phyloP scores from a whole-genome alignment of 2,888 invertebrate species.

The Euzophera pinguis region DNA sequence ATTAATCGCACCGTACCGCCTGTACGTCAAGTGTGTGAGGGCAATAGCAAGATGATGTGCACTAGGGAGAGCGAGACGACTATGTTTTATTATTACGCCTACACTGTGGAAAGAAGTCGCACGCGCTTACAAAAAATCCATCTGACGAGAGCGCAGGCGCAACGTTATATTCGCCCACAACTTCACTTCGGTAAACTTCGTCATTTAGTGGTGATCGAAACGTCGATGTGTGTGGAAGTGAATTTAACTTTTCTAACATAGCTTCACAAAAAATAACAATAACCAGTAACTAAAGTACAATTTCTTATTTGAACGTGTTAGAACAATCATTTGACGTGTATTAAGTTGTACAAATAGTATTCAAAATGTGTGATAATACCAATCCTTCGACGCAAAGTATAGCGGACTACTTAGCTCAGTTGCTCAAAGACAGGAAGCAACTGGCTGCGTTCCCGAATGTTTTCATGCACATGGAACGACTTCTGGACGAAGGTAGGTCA shows the following conservation, averaged over 20 bases:
- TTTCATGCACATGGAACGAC: constrained; percentile 99
- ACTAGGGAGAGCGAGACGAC: constrained; percentile 52
- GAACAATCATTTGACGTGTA: constrained; percentile 69
- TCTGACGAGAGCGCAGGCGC: constrained; percentile 70
- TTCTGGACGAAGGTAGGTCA: constrained; percentile 97
- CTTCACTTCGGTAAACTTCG: constrained; percentile 76
- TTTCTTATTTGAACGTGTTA: constrained; percentile 64
- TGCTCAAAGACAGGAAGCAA: constrained; percentile 99
- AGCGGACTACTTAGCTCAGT: constrained; percentile 99
- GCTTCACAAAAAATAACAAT: constrained; percentile 75
- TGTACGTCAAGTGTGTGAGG: constrained; percentile 35
- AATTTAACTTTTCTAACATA: constrained; percentile 78
- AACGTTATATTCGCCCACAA: constrained; percentile 76
- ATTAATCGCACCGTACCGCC: constrained; percentile 37
- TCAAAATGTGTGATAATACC: constrained; percentile 79
- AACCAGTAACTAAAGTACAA: constrained; percentile 75
- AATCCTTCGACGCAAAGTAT: constrained; percentile 94
- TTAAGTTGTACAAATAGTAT: constrained; percentile 60
- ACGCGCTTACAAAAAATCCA: constrained; percentile 73
- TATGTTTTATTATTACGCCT: constrained; percentile 69
- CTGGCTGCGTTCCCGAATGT: constrained; percentile 99
- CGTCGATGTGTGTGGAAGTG: constrained; percentile 78
- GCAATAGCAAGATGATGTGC: constrained; percentile 28
- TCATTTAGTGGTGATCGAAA: constrained; percentile 77
- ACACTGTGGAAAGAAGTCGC: constrained; percentile 69